Evolutionary conservation across 92 coral and sea anemone genomes (phyloP).

Genomic region (Actinernus sp.): DNA sequence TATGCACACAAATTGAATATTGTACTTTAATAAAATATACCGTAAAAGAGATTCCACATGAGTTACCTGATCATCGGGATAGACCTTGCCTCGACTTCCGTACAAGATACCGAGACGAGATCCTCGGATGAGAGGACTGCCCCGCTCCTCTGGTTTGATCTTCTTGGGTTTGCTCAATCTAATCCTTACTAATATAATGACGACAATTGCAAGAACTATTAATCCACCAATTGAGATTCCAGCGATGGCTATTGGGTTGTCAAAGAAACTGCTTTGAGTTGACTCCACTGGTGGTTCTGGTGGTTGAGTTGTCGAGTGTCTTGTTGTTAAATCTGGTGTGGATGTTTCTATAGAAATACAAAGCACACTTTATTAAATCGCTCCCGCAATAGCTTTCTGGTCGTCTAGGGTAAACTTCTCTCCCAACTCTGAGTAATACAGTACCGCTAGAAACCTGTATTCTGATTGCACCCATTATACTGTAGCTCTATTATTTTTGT

Average conservation of each 20-base stretch:
- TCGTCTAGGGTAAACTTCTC: too few species aligned
- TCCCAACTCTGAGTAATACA: too few species aligned
- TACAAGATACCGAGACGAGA: conserved; percentile 8
- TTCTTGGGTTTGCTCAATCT: neutral
- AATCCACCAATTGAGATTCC: conserved; percentile 11
- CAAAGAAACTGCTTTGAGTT: conserved; percentile 15
- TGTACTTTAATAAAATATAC: too few species aligned
- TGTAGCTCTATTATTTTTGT: too few species aligned
- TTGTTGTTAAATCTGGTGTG: neutral
- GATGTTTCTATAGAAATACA: neutral
- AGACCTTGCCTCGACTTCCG: conserved; percentile 4
- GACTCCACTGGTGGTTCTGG: conserved; percentile 4
- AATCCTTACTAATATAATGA: conserved; percentile 6
- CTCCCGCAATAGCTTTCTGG: too few species aligned
- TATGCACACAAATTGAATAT: too few species aligned
- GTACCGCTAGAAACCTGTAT: too few species aligned
- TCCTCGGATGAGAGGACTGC: conserved; percentile 19
- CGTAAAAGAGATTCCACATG: neutral
- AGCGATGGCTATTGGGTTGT: conserved; percentile 4
- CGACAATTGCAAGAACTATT: neutral
- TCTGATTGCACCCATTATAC: too few species aligned
- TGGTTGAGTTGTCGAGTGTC: neutral
- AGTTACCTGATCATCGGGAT: conserved; percentile 1
- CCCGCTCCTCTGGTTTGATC: neutral
- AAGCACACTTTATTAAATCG: too few species aligned